Base-by-base conservation (phyloP, 2,113 vertebrate genomes). In the Elephas maximus region DNA sequence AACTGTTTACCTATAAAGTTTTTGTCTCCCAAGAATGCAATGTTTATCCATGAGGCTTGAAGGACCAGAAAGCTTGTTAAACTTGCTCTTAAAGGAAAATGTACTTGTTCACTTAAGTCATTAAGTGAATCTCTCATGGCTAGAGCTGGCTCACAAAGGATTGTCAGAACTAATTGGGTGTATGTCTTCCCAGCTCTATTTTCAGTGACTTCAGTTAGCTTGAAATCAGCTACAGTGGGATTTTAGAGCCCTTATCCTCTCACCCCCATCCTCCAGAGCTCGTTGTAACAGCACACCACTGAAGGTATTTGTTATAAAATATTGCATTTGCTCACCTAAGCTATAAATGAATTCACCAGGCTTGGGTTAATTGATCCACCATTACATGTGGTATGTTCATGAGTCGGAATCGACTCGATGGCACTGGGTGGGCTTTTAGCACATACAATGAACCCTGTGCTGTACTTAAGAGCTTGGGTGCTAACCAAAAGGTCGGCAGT, bases 251-350 rank as follows among this genome's bases (percentile, higher is more conserved):
- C 28, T n/a, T 62, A 41, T 44, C 33, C 33, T 73, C 33, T 73
- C 33, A 37, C 17, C 17, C 8, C 41, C 41, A 73, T 18, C 18
- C 3, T 28, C 24, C 41, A 90, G 6, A 63, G 6, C 21, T 69
- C 26, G 12, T 60, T 60, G 10, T 69, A 78, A 87, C 53, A 80
- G 63, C 18, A 86, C 6, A 60, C 37, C 26, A 57, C 71, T 65
- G 30, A 76, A 92, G 24, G 30, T 89, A 63, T 45, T 30, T 95
- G 30, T 65, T 60, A 73, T 65, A 60, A 85, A 24, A 86, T 81
- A 86, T 21, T 62, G 71, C 60, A 80, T 94, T 86, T 96, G 30
- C n/a, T 80, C 63, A 23, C 63, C 74, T 33, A 82, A 67, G 17
- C 2, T 65, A 3, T 57, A 65, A 62, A 45, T 69, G 8, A 88